Conservation (phyloP, 2,888 invertebrate genomes). For the Pseudococcus jackbeardsleyi region DNA sequence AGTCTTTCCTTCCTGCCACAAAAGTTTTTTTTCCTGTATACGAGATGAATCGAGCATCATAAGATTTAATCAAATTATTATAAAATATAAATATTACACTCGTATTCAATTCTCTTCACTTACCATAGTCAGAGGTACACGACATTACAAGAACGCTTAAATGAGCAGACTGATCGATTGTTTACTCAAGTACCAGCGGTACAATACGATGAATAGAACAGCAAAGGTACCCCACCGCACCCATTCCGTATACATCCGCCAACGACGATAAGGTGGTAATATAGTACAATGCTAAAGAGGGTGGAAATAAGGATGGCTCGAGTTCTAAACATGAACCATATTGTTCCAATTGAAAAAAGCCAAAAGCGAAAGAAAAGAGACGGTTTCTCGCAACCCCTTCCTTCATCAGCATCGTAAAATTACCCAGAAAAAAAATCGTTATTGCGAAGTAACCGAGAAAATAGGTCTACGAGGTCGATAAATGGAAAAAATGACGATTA, state of each 20-base stretch:
- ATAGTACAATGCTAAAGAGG: background rate
- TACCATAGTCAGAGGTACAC: background rate
- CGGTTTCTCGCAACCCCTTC: background rate
- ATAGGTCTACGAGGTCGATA: background rate
- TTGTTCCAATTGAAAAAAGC: conserved; percentile 24
- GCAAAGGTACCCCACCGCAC: background rate
- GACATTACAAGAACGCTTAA: background rate
- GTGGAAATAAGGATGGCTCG: conserved; percentile 11
- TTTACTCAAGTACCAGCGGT: background rate
- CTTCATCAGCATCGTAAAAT: background rate
- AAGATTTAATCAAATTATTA: too few relatives aligned
- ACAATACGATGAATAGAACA: background rate
- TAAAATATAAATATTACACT: background rate
- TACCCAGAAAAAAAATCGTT: background rate
- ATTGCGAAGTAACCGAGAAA: background rate
- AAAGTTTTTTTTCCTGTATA: too few relatives aligned
- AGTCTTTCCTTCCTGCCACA: too few relatives aligned
- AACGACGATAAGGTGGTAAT: background rate
- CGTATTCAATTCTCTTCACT: background rate
- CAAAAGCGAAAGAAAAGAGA: background rate
- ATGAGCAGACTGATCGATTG: conserved; percentile 16
- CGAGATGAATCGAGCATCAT: too few relatives aligned
- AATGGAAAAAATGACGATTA: background rate
- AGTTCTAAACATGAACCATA: conserved; percentile 4
- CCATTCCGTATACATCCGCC: background rate